Evolutionary conservation across 2,113 vertebrate species (phyloP), one percentile per base, ranked within the genome.

Genomic region (Heptranchias perlo): DNA sequence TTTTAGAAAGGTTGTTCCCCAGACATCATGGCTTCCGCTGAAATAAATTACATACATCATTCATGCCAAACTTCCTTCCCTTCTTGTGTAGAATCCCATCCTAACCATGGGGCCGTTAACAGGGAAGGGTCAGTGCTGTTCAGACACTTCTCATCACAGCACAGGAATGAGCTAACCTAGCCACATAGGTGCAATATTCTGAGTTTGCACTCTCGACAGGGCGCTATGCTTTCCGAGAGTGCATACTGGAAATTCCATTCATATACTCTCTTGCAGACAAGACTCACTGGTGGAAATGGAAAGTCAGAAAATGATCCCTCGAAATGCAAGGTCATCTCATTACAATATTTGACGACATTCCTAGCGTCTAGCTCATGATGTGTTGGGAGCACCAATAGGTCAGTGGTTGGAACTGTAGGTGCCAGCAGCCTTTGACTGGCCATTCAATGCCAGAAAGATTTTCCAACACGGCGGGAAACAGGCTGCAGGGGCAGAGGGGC

Each of bases 31-130:
- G 21, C 14, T 23, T 93, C 58, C n/a, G 44, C 89, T 64, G 35
- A 93, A 64, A 93, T 93, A 93, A 93, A 93, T 92, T 35, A 14
- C 87, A n/a, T 61, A 61, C 54, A 58, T 92, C 31, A 92, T 44
- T 62, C 31, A 62, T 62, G 87, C 58, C 58, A 93, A 93, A 39
- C 16, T 8, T 62, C 4, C 58, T 62, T 62, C 16, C 61, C 54
- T 62, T 39, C 58, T 39, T 21, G 35, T 62, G 35, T 16, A 39
- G 58, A 92, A 92, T 62, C 16, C 31, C 61, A 23, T 62, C 54
- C 35, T 39, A 62, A 62, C 28, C 16, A 2, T 64, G 5, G n/a
- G 89, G 89, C 35, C 52, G 13, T 52, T n/a, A 13, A 54, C 49
- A 54, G 86, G 86, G 87, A 31, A 35, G 31, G 4, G 13, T 0